A percentile compares a stretch with the other conserved stretches of the same genome.
These are phyloP conservation scores for Cotesia chilonis DNA, from an alignment of 1,140 invertebrate genomes.

Conservation along the genomic window DNA sequence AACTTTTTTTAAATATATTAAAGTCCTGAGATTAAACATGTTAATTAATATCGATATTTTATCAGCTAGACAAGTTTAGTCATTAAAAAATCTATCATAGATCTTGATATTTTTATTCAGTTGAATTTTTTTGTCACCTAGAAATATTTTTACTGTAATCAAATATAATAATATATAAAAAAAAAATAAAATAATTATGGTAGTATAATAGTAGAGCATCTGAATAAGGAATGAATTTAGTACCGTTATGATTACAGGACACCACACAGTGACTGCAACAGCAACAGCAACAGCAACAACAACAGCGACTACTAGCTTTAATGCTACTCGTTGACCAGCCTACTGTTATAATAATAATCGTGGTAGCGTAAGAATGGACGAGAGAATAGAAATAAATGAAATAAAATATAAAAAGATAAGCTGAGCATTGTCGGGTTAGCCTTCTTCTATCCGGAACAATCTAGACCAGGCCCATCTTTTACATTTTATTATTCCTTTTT, in stretches of 20 bases:
- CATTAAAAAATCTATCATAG: too few species aligned
- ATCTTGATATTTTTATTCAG: too few species aligned
- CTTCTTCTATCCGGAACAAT: not conserved
- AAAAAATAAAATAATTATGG: conserved; percentile 40
- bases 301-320: not conserved
- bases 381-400: conserved; percentile 30
- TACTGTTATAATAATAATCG: conserved; percentile 46
- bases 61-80: too few species aligned
- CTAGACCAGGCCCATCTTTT: not conserved
- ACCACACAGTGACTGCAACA: conserved; percentile 28
- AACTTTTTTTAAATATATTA: not conserved
- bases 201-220: conserved; percentile 30
- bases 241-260: conserved; percentile 52
- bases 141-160: not conserved
- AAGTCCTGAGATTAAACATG: too few species aligned
- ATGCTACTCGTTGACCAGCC: conserved; percentile 33
- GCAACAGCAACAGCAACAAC: too few species aligned
- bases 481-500: not conserved
- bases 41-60: too few species aligned
- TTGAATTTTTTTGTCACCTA: not conserved
- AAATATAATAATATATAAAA: conserved; percentile 18
- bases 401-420: too few species aligned
- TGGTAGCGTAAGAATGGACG: conserved; percentile 34
- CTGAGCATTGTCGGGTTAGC: conserved; percentile 13
- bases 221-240: conserved; percentile 50